Evolutionary conservation across 2,888 invertebrate species (phyloP).

Genomic region (Gortyna flavago): DNA sequence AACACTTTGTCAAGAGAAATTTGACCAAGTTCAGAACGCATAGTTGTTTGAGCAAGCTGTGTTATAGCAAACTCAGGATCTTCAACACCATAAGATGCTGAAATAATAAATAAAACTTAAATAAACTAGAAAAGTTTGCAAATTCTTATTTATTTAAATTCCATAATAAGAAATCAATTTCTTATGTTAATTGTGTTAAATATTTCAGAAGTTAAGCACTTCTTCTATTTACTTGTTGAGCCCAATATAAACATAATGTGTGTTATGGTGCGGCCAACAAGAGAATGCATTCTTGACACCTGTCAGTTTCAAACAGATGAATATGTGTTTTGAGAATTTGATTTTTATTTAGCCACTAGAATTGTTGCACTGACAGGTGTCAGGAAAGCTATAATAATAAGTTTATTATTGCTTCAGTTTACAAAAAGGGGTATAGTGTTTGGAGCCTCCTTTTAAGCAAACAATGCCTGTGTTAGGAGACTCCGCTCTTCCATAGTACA

Average conservation of each 20-base stretch:
- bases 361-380: too few species aligned
- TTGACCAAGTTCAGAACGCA: slow-evolving; percentile 99
- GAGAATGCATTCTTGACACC: too few species aligned
- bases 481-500: too few species aligned
- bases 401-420: too few species aligned
- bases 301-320: too few species aligned
- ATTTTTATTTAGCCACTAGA: too few species aligned
- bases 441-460: too few species aligned
- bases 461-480: too few species aligned
- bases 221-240: background rate
- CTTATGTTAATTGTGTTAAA: background rate
- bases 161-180: background rate
- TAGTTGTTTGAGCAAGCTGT: slow-evolving; percentile 99
- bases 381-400: too few species aligned
- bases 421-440: too few species aligned
- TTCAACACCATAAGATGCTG: slow-evolving; percentile 98
- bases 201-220: background rate
- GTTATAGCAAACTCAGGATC: slow-evolving; percentile 99
- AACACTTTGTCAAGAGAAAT: slow-evolving; percentile 99
- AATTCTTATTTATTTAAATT: background rate
- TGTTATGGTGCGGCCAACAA: too few species aligned
- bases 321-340: too few species aligned
- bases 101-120: slow-evolving; percentile 54
- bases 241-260: background rate
- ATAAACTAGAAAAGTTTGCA: background rate